Conservation (phyloP, 2,113 vertebrate species). For the Cinclus mexicanus region DNA sequence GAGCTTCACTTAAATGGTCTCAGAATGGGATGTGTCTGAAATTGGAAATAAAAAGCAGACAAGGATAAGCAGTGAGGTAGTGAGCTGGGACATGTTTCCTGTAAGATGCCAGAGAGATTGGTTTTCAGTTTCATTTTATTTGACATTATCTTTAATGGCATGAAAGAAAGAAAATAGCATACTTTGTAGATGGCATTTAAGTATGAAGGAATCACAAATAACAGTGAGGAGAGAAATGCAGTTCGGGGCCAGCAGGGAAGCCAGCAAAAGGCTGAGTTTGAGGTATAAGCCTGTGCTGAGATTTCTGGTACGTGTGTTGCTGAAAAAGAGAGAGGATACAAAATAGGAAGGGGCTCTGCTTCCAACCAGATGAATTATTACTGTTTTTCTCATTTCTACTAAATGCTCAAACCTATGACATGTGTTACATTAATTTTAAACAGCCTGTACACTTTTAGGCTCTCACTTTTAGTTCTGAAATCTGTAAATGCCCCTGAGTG, state of each 20-base stretch:
- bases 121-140: slow-evolving; percentile 42
- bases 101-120: slow-evolving; percentile 5
- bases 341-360: not conserved
- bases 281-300: not conserved
- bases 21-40: not conserved
- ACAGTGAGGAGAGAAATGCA: slow-evolving; percentile 1
- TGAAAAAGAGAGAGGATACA: not conserved
- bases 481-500: not conserved
- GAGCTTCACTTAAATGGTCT: not conserved
- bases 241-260: not conserved
- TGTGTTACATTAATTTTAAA: not conserved
- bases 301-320: not conserved
- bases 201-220: slow-evolving; percentile 36
- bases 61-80: not conserved
- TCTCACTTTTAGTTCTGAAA: not conserved
- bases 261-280: not conserved
- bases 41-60: not conserved
- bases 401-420: not conserved
- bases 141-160: slow-evolving; percentile 59
- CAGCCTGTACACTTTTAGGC: not conserved
- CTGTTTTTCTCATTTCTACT: not conserved
- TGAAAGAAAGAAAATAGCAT: slow-evolving; percentile 59
- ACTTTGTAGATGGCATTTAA: slow-evolving; percentile 31
- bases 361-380: not conserved
- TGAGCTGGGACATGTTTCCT: not conserved